Percentiles rank a stretch among this genome's conserved stretches.
Evolutionary conservation across 1,140 invertebrate species (phyloP).

Genomic region (Melipona quadrifasciata): DNA sequence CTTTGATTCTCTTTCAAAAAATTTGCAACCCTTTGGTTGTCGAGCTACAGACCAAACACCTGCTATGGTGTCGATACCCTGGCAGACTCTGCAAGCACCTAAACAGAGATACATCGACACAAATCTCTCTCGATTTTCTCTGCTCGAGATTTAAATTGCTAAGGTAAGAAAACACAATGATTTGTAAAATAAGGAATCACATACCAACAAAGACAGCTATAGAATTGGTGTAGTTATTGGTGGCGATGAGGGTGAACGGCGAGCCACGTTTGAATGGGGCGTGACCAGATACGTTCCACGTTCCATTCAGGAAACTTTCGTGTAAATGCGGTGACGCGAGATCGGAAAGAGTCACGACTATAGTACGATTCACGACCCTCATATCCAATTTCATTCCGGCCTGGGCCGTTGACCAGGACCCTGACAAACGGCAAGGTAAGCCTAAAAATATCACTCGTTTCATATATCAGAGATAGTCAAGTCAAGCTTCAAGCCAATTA

Average conservation of each 20-base stretch:
- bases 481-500: not conserved
- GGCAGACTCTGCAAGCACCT: slow-evolving; percentile 72
- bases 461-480: slow-evolving; percentile 26
- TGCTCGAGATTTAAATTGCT: not conserved
- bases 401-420: slow-evolving; percentile 68
- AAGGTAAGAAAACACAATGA: not conserved
- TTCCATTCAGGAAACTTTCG: slow-evolving; percentile 60
- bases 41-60: slow-evolving; percentile 69
- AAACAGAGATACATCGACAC: not conserved
- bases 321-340: slow-evolving; percentile 28
- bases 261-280: slow-evolving; percentile 63
- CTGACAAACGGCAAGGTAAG: slow-evolving; percentile 70
- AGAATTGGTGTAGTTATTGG: slow-evolving; percentile 64
- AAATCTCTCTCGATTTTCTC: not conserved
- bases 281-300: slow-evolving; percentile 69
- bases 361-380: slow-evolving; percentile 64
- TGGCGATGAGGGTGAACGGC: slow-evolving; percentile 67
- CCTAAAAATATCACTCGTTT: slow-evolving; percentile 60
- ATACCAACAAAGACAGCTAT: slow-evolving; percentile 70
- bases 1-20: slow-evolving; percentile 38
- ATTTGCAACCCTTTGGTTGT: slow-evolving; percentile 65
- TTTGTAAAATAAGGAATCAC: not conserved
- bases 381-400: slow-evolving; percentile 69
- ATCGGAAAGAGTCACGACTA: slow-evolving; percentile 60
- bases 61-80: slow-evolving; percentile 71